These are phyloP conservation scores for Astreopora myriophthalma DNA, from an alignment of 64 coral and sea anemone genomes.

Conservation along the genomic window DNA sequence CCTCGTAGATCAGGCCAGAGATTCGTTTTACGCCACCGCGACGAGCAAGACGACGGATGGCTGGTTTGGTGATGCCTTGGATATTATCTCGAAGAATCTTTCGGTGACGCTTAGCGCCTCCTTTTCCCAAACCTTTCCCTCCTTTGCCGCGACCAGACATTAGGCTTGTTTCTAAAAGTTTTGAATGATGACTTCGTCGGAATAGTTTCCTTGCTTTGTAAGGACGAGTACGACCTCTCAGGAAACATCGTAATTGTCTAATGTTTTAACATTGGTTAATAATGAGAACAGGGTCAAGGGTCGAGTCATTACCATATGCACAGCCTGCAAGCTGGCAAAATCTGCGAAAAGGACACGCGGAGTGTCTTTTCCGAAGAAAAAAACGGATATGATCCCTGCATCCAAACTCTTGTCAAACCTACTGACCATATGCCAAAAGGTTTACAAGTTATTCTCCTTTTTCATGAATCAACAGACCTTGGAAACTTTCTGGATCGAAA, in stretches of 20 bases:
- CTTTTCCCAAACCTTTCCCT: slow-evolving; percentile 76
- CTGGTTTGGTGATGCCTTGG: slow-evolving; percentile 71
- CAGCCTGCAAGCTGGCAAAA: too few relatives aligned
- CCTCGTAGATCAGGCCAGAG: slow-evolving; percentile 76
- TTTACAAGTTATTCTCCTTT: too few relatives aligned
- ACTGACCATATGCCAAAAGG: too few relatives aligned
- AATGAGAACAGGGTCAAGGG: not conserved
- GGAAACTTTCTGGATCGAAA: not conserved
- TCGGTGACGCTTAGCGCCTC: slow-evolving; percentile 74
- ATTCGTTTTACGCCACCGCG: slow-evolving; percentile 73
- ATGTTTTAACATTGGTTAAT: not conserved
- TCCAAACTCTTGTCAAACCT: too few relatives aligned
- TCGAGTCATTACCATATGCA: not conserved
- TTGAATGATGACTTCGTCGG: not conserved
- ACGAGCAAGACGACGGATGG: slow-evolving; percentile 76
- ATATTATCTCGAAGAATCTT: slow-evolving; percentile 72
- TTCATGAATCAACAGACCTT: too few relatives aligned
- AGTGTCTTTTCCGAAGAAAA: too few relatives aligned
- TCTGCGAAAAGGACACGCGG: not conserved
- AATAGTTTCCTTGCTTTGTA: not conserved
- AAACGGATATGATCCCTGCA: too few relatives aligned
- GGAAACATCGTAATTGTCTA: not conserved
- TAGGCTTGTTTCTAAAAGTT: not conserved
- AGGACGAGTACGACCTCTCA: not conserved
- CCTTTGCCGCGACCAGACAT: slow-evolving; percentile 76